Base-by-base conservation (phyloP, 2,888 invertebrate species). In the Dynastes hyllus region DNA sequence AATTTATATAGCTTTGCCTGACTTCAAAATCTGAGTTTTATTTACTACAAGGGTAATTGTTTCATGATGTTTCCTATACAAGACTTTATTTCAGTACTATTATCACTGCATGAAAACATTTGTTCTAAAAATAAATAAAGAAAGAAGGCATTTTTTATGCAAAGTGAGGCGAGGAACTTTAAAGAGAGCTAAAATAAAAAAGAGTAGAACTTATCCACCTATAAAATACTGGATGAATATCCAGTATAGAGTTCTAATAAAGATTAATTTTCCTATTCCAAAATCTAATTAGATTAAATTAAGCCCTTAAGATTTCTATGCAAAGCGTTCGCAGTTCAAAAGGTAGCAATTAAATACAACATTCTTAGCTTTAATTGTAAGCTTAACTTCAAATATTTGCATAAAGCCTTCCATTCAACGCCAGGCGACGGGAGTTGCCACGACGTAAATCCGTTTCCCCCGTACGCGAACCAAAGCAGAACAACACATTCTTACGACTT, bases 341-440 rank as follows among this genome's bases (percentile, higher is more conserved):
- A 51, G 69, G 29, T 50, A 27, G 50, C 69, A 63, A 51, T 69
- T 69, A 69, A 51, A 27, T 29, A 27, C 16, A 29, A 29, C 22
- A 51, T 13, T 69, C 69, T 51, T 69, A 22, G 16, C 13, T 51
- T 50, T 69, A 69, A 69, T 69, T n/a, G 63, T 69, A 27, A 27
- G 50, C 51, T 50, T 69, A 69, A 69, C 13, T 69, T 69, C 69
- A 69, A 51, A 69, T 69, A 69, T 69, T 69, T 69, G 69, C 50
- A 51, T 50, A 51, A 69, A 69, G 29, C 69, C 22, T 58, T n/a
- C 32, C 27, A 63, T 63, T 63, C 63, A 32, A 32, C 63, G 66
- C 6, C 22, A n/a, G 22, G 22, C 66, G 40, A 16, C 22, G 45
- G 1, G 66, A 13, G 8, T 6, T 13, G 22, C 29, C 32, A 32